Evolutionary conservation across 2,888 invertebrate species (phyloP).

Genomic region (Leptinotarsa tumamoca): DNA sequence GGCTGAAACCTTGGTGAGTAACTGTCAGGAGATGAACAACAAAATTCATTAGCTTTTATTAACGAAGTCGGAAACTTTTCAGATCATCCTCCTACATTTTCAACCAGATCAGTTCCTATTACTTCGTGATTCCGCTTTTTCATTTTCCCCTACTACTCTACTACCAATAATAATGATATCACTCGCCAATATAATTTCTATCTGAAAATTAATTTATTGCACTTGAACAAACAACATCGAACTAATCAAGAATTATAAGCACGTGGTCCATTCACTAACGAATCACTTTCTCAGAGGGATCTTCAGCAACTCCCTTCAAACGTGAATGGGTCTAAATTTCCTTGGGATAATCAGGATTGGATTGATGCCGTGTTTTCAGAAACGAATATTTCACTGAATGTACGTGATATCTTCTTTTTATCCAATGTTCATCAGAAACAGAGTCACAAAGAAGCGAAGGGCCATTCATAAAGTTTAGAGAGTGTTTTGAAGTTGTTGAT

Average conservation of each 20-base stretch:
- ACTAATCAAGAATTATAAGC: not conserved
- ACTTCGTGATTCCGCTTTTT: too few relatives aligned
- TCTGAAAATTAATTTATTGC: not conserved
- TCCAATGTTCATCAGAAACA: not conserved
- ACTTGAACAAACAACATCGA: not conserved
- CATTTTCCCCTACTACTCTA: too few relatives aligned
- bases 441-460: not conserved
- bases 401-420: conserved; percentile 1
- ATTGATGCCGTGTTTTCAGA: not conserved
- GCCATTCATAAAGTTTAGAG: not conserved
- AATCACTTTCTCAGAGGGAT: not conserved
- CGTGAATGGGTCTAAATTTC: not conserved
- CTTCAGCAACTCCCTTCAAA: not conserved
- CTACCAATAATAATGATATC: not conserved
- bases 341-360: not conserved
- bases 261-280: conserved; percentile 8
- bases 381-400: not conserved
- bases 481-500: not conserved
- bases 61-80: too few relatives aligned
- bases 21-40: too few relatives aligned
- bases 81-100: too few relatives aligned
- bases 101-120: too few relatives aligned
- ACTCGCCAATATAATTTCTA: not conserved
- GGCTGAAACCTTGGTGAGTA: too few relatives aligned
- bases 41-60: too few relatives aligned